Evolutionary conservation across 92 coral and sea anemone genomes (phyloP), one percentile per base, ranked within the genome.

Genomic region (Nematostella vectensis): DNA sequence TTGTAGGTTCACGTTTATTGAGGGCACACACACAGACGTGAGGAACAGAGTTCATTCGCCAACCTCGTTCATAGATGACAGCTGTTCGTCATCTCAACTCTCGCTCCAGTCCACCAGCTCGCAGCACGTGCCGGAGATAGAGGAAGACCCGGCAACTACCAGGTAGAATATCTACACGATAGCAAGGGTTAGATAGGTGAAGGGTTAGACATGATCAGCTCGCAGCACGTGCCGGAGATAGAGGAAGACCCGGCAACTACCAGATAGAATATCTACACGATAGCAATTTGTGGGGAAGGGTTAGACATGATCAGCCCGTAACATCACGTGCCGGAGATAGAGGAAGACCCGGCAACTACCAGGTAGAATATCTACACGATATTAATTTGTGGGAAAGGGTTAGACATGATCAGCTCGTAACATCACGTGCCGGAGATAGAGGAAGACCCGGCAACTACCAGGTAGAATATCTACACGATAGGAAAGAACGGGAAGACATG

Each of bases 31-130:
- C 56, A 67, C 79, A 24, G 80, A 93, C 29, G 79, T 69, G 26
- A 83, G 95, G 20, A 63, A 65, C 17, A 67, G 65, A 25, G 86
- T 78, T 54, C 88, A 69, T 52, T 83, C 87, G 24, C 85, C 88
- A 25, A 52, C 93, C 19, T 67, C 80, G 22, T 79, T 83, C 67
- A 63, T 83, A 8, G 96, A 78, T 31, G 94, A 87, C 67, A 88
- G 93, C 15, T 75, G 91, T 2, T 70, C 87, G 3, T 93, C 99
- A 10, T 63, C 79, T 27, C 67, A 54, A 42, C 76, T 78, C 10
- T 66, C 72, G 3, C 58, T 65, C 43, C 76, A 70, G 47, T 75
- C 53, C 18, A 22, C 50, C 8, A 58, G 40, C 16, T 62, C 51
- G 28, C 65, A 48, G 19, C 27, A 21, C 26, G 71, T 58, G 17